phyloP scores from a whole-genome alignment of 2,888 invertebrate genomes.

The Onthophagus sagittarius region DNA sequence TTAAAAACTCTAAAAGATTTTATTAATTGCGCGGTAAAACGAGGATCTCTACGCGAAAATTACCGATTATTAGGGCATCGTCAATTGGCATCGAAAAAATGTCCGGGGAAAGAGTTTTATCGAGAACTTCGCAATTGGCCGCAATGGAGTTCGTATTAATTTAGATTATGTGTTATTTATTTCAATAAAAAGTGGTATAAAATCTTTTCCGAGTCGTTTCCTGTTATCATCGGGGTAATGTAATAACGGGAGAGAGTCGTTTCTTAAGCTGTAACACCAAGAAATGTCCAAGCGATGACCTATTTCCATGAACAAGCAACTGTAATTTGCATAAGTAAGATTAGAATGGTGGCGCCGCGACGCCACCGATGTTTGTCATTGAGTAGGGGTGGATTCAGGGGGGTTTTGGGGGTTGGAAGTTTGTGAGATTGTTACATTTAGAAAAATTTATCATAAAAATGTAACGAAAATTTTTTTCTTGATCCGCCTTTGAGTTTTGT shows the following conservation, averaged over 20 bases:
- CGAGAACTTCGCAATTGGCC: slow-evolving; percentile 52
- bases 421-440: too few species aligned
- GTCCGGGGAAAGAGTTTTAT: slow-evolving; percentile 51
- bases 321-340: not conserved
- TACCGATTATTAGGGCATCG: slow-evolving; percentile 50
- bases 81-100: slow-evolving; percentile 48
- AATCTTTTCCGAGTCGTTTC: not conserved
- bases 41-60: slow-evolving; percentile 45
- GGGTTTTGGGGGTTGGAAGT: too few species aligned
- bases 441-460: too few species aligned
- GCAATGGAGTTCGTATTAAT: slow-evolving; percentile 30
- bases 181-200: not conserved
- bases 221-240: not conserved
- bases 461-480: too few species aligned
- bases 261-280: not conserved
- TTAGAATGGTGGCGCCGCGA: not conserved
- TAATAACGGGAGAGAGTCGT: not conserved
- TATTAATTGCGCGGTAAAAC: slow-evolving; percentile 47
- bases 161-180: not conserved
- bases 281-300: not conserved
- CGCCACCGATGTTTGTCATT: not conserved
- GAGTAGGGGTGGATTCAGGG: not conserved
- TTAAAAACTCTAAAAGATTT: slow-evolving; percentile 46
- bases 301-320: not conserved
- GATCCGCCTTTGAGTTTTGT: too few species aligned